Percentiles rank a stretch among this genome's conserved stretches.
Conservation (phyloP, 2,113 vertebrate species). For the Uria aalge region DNA sequence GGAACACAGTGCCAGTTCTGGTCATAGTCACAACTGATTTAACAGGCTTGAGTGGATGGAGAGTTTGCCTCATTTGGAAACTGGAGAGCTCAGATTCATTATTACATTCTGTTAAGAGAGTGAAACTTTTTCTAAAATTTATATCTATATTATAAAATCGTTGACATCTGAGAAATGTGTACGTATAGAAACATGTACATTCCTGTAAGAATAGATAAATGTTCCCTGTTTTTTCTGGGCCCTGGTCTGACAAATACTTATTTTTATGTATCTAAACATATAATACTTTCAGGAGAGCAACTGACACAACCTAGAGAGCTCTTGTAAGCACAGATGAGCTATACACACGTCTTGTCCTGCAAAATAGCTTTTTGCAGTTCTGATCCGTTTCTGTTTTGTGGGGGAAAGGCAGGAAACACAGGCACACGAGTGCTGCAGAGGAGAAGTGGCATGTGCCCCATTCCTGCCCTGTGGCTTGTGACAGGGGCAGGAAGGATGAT, state of each 20-base stretch:
- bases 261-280: neutral
- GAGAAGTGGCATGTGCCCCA: neutral
- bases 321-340: neutral
- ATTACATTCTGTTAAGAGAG: neutral
- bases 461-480: neutral
- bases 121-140: neutral
- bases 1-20: neutral
- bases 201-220: neutral
- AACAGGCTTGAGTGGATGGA: neutral
- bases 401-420: neutral
- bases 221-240: neutral
- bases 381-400: neutral
- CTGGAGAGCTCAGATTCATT: neutral
- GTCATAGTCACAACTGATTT: neutral
- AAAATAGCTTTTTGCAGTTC: neutral
- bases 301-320: neutral
- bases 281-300: neutral
- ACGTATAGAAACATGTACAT: neutral
- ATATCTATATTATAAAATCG: neutral
- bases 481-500: neutral
- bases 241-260: neutral
- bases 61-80: neutral
- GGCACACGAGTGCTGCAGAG: neutral
- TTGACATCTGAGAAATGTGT: neutral
- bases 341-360: fast-evolving